Evolutionary conservation across 2,888 invertebrate genomes (phyloP).

Genomic region (Entomobrya multifasciata): DNA sequence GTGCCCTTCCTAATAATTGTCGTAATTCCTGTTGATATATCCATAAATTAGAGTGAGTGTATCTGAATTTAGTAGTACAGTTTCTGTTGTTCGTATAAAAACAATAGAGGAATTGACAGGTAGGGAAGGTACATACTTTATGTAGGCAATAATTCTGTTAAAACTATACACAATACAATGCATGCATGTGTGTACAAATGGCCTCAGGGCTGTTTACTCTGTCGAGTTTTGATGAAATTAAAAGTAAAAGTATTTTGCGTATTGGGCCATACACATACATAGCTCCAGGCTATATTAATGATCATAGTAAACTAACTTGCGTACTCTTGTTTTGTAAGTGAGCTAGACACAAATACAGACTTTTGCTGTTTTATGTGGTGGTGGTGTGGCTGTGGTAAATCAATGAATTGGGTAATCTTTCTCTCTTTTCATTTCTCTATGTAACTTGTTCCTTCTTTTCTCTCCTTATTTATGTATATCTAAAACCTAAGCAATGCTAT

Average conservation of each 20-base stretch:
- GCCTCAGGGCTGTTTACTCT: neutral
- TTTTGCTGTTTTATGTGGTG: too few species aligned
- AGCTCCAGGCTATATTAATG: too few species aligned
- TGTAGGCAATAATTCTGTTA: too few species aligned
- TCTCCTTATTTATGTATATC: too few species aligned
- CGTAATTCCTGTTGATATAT: neutral
- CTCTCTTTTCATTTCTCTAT: neutral
- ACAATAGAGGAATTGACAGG: neutral
- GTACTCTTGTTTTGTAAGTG: neutral
- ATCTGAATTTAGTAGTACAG: neutral
- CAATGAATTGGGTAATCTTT: slow-evolving; percentile 17
- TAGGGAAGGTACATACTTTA: neutral
- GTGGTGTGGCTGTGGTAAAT: too few species aligned
- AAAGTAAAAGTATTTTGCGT: slow-evolving; percentile 2
- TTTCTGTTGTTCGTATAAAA: too few species aligned
- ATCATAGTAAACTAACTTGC: too few species aligned
- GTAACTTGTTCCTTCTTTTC: too few species aligned
- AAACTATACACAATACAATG: too few species aligned
- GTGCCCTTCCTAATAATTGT: too few species aligned
- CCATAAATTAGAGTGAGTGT: neutral
- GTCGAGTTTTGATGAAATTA: slow-evolving; percentile 9
- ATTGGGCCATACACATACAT: neutral
- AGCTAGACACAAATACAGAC: neutral
- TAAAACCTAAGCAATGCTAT: too few species aligned
- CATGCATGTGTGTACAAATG: too few species aligned